Conservation (phyloP, 2,113 vertebrate genomes). For the Oxyura jamaicensis region DNA sequence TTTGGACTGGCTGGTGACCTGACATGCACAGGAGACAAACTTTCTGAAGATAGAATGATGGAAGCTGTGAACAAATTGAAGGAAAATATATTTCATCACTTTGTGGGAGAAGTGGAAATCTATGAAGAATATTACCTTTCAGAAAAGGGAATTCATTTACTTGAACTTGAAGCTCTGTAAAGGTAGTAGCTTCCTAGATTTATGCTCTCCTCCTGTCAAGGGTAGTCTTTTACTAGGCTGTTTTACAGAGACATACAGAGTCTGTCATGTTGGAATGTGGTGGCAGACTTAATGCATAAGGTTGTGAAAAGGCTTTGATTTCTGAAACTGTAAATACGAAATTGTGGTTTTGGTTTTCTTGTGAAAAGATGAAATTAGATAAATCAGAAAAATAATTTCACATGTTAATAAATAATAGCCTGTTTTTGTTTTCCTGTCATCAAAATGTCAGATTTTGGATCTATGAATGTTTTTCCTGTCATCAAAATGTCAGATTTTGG, state of each 20-base stretch:
- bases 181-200: not conserved
- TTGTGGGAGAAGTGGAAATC: slow-evolving; percentile 25
- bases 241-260: accelerated
- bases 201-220: not conserved
- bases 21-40: not conserved
- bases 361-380: not conserved
- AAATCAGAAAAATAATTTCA: not conserved
- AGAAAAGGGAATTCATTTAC: not conserved
- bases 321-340: not conserved
- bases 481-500: not conserved
- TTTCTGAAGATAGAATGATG: slow-evolving; percentile 1
- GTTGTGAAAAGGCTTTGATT: not conserved
- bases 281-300: not conserved
- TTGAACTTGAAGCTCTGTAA: not conserved
- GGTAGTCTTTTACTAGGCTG: not conserved
- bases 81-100: not conserved
- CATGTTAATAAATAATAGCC: not conserved
- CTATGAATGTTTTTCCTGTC: not conserved
- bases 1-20: not conserved
- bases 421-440: not conserved
- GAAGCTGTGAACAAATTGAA: not conserved
- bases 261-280: not conserved
- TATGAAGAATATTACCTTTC: slow-evolving; percentile 21
- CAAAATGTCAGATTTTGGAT: not conserved
- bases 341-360: not conserved